These are phyloP conservation scores for Acanthis flammea DNA, from an alignment of 2,797 vertebrate species.

Conservation along the genomic window DNA sequence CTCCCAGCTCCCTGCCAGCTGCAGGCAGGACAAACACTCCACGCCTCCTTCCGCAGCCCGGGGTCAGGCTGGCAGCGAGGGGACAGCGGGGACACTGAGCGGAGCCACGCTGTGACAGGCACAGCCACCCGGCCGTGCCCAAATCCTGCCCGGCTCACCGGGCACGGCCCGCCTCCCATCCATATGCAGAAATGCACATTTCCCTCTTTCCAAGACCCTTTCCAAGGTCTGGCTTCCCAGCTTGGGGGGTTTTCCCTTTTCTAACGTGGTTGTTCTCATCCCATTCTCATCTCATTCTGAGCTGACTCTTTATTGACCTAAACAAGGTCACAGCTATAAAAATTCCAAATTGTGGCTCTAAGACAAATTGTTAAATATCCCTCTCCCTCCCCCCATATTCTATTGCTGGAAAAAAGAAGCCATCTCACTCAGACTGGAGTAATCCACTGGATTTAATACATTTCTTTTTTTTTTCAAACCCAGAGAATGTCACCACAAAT, in stretches of 20 bases:
- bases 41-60: neutral
- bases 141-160: neutral
- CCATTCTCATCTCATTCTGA: neutral
- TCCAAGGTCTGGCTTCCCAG: neutral
- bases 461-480: neutral
- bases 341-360: neutral
- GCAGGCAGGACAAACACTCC: neutral
- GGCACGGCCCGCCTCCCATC: neutral
- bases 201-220: neutral
- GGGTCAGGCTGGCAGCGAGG: neutral
- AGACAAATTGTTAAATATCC: neutral
- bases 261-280: rapidly evolving
- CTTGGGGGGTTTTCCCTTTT: neutral
- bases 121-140: neutral
- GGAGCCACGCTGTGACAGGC: neutral
- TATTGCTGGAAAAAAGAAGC: neutral
- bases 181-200: neutral
- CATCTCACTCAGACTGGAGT: neutral
- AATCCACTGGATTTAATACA: conserved; percentile 19
- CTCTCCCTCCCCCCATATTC: neutral
- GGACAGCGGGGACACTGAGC: neutral
- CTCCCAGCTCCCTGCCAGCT: neutral
- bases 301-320: neutral
- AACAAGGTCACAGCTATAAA: neutral
- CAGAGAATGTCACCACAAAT: neutral